Evolutionary conservation across 1,140 invertebrate genomes (phyloP).

Genomic region (Hermetia illucens): DNA sequence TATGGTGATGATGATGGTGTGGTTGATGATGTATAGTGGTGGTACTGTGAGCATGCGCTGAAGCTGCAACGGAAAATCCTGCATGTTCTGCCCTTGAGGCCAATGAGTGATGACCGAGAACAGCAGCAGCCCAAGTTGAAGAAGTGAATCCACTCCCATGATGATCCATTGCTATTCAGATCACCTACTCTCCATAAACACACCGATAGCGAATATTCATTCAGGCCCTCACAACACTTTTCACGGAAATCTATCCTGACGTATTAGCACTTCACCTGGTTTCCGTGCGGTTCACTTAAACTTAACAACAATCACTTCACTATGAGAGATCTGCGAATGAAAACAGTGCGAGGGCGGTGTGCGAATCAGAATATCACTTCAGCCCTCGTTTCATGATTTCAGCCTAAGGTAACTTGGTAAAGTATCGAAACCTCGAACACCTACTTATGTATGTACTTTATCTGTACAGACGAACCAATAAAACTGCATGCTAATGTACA

Average conservation of each 20-base stretch:
- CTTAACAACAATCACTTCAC: conserved; percentile 9
- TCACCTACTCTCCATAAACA: background rate
- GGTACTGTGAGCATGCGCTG: conserved; percentile 16
- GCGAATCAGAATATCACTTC: no score
- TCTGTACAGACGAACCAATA: no score
- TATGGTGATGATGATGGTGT: conserved; percentile 14
- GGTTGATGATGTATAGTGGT: conserved; percentile 32
- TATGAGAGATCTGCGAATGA: background rate
- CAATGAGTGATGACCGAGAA: conserved; percentile 43
- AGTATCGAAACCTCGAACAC: no score
- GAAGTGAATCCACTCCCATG: conserved; percentile 46
- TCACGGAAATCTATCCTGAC: no score
- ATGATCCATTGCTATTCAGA: conserved; percentile 41
- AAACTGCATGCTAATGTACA: background rate
- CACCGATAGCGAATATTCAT: background rate
- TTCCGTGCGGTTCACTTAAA: conserved; percentile 4
- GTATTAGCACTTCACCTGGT: conserved; percentile 1
- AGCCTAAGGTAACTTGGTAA: no score
- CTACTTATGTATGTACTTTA: no score
- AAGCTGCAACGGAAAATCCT: conserved; percentile 32
- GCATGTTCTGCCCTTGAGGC: conserved; percentile 26
- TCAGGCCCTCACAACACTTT: background rate
- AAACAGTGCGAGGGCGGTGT: background rate
- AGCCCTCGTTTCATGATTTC: no score
- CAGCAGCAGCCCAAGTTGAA: conserved; percentile 52